phyloP scores from a whole-genome alignment of 1,140 invertebrate species.

The Sitodiplosis mosellana region DNA sequence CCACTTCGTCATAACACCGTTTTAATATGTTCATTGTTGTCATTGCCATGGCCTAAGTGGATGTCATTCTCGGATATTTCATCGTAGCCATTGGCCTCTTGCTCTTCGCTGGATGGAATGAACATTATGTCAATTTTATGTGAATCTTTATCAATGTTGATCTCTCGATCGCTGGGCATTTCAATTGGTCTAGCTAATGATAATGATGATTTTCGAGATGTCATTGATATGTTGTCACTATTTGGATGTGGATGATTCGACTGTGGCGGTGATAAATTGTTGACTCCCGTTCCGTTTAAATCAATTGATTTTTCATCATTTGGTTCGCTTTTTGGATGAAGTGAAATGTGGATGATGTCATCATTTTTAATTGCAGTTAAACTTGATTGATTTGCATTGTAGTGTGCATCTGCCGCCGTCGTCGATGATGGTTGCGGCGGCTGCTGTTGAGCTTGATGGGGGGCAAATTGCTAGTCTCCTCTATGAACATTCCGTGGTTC shows the following conservation, averaged over 20 bases:
- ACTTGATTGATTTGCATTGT: background rate
- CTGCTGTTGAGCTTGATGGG: slow-evolving; percentile 10
- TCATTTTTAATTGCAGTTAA: background rate
- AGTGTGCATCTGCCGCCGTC: background rate
- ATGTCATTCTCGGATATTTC: background rate
- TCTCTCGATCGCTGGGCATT: slow-evolving; percentile 10
- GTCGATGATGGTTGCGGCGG: background rate
- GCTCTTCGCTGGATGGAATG: slow-evolving; percentile 2
- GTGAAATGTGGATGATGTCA: background rate
- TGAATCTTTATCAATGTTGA: background rate
- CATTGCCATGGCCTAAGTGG: background rate
- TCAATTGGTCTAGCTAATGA: slow-evolving; percentile 9
- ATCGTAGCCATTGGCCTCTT: background rate
- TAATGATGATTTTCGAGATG: slow-evolving; percentile 15
- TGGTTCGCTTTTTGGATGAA: background rate
- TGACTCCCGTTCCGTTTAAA: slow-evolving; percentile 4
- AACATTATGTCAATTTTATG: background rate
- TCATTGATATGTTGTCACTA: slow-evolving; percentile 10
- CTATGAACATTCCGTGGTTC: slow-evolving; percentile 35
- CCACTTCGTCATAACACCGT: slow-evolving; percentile 25
- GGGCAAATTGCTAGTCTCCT: slow-evolving; percentile 43
- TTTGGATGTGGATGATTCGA: too few relatives aligned
- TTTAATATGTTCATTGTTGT: slow-evolving; percentile 10
- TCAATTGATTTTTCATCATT: background rate
- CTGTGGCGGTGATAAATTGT: slow-evolving; percentile 8